A percentile compares a stretch with the other conserved stretches of the same genome.
Conservation (phyloP, 2,797 vertebrate genomes). For the Squalus acanthias region DNA sequence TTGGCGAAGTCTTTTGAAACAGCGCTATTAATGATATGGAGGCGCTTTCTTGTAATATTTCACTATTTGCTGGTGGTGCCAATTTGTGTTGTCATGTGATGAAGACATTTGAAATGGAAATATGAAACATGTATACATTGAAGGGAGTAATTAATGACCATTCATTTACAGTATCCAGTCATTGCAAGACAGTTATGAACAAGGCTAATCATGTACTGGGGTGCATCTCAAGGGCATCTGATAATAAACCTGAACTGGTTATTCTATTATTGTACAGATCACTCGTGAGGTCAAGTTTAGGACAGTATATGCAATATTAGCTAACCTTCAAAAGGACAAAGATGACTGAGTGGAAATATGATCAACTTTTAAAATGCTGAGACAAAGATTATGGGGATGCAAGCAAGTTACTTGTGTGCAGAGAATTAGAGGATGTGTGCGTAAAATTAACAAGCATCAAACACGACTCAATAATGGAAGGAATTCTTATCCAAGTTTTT, state of each 20-base stretch:
- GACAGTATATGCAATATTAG: neutral
- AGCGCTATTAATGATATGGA: neutral
- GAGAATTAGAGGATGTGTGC: neutral
- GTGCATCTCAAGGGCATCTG: neutral
- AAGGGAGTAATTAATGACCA: neutral
- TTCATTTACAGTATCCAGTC: neutral
- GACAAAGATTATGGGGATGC: too few species aligned
- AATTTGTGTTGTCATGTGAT: neutral
- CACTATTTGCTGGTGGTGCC: neutral
- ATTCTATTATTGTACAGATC: neutral
- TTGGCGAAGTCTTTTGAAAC: neutral
- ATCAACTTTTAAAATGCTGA: neutral
- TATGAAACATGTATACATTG: neutral
- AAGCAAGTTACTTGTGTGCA: neutral
- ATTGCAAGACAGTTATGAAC: neutral
- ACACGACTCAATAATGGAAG: neutral
- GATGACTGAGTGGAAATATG: neutral
- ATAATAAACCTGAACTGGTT: neutral
- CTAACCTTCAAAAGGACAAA: neutral
- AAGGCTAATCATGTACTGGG: neutral
- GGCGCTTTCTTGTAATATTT: neutral
- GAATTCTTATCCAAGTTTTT: neutral
- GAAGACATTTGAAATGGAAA: neutral
- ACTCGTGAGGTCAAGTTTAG: neutral
- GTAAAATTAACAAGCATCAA: neutral